Conservation (phyloP, 2,113 vertebrate genomes). For the Neomonachus schauinslandi region DNA sequence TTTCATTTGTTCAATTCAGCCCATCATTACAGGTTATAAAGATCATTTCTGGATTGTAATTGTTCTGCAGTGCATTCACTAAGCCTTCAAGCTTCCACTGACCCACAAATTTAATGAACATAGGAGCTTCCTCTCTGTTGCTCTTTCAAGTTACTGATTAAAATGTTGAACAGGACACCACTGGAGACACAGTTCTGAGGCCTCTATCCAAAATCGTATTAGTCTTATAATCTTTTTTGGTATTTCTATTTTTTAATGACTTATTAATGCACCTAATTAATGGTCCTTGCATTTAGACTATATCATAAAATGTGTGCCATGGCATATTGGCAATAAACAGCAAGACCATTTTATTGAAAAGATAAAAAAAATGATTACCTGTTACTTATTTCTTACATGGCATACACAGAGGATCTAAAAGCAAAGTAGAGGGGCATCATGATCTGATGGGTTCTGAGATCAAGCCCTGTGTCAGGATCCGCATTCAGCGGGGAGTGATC, state of each 20-base stretch:
- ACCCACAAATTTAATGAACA: slow-evolving; percentile 20
- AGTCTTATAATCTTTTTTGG: background rate
- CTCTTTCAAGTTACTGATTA: slow-evolving; percentile 22
- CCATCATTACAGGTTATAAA: background rate
- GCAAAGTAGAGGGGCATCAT: background rate
- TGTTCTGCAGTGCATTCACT: background rate
- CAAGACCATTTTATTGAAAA: background rate
- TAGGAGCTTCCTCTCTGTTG: background rate
- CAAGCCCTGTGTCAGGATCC: background rate
- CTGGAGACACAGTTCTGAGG: background rate
- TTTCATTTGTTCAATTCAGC: slow-evolving; percentile 34
- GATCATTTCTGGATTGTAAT: slow-evolving; percentile 39
- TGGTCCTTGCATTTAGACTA: background rate
- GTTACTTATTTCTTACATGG: background rate
- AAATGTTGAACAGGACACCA: background rate
- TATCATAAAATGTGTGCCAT: background rate
- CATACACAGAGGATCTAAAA: background rate
- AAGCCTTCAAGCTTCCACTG: background rate
- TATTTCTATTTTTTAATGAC: background rate
- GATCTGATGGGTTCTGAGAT: background rate
- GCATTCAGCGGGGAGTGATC: background rate
- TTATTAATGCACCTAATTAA: background rate
- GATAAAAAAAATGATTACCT: background rate
- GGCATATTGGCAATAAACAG: background rate
- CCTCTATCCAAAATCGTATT: background rate